Conservation (phyloP, 2,888 invertebrate species). For the Mermis nigrescens region DNA sequence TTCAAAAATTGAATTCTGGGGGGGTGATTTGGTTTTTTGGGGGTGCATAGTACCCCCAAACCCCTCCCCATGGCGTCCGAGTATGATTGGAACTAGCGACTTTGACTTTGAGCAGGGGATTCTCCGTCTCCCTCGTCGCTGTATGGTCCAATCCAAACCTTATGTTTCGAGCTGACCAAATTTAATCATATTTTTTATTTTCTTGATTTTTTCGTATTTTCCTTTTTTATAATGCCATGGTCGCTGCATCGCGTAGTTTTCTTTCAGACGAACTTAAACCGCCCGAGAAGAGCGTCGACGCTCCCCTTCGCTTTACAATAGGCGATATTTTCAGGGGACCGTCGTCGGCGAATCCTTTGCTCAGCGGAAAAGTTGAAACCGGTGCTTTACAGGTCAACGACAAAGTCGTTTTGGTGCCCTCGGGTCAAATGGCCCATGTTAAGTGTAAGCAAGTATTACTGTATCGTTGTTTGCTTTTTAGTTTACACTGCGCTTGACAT, state of each 20-base stretch:
- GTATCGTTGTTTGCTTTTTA: background rate
- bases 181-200: no score
- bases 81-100: no score
- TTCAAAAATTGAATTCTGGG: no score
- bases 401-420: slow-evolving; percentile 63
- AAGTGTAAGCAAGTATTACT: slow-evolving; percentile 42
- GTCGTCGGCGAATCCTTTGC: slow-evolving; percentile 61
- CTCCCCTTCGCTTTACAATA: slow-evolving; percentile 73
- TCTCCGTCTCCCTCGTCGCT: no score
- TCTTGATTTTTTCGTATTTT: no score
- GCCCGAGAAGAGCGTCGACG: slow-evolving; percentile 63
- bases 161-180: no score
- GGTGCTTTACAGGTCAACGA: slow-evolving; percentile 69
- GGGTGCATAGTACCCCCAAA: no score
- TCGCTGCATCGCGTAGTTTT: slow-evolving; percentile 1
- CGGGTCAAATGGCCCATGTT: slow-evolving; percentile 58
- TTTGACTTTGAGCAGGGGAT: no score
- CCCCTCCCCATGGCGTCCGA: no score
- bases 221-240: no score
- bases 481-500: background rate
- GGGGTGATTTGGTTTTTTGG: no score
- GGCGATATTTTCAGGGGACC: slow-evolving; percentile 78
- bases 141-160: no score
- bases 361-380: slow-evolving; percentile 71
- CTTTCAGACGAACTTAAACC: slow-evolving; percentile 54